Evolutionary conservation across 2,888 invertebrate genomes (phyloP).

Genomic region (Nomada ferruginata): DNA sequence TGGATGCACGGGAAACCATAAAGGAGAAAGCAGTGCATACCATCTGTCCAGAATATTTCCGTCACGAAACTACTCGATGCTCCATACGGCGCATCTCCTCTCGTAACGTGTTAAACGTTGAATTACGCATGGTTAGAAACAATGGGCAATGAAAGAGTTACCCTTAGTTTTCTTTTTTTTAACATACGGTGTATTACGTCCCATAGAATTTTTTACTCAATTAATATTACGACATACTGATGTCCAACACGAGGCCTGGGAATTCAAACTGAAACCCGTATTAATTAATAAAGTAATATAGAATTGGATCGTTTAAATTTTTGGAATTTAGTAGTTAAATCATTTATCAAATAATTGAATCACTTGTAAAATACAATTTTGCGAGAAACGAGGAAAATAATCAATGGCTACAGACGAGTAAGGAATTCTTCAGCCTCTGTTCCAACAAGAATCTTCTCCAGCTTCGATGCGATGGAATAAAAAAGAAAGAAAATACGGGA

Average conservation of each 20-base stretch:
- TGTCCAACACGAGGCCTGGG: no score
- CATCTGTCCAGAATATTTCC: conserved; percentile 74
- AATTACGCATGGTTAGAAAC: no score
- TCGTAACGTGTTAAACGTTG: background rate
- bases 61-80: conserved; percentile 53
- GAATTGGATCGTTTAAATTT: no score
- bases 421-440: conserved; percentile 7
- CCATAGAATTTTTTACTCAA: no score
- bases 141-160: no score
- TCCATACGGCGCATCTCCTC: conserved; percentile 18
- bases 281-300: no score
- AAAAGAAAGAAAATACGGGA: conserved; percentile 1
- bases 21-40: conserved; percentile 66
- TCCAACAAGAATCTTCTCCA: conserved; percentile 29
- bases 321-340: no score
- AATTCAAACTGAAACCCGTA: no score
- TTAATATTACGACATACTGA: no score
- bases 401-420: background rate
- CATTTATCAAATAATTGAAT: no score
- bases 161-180: background rate
- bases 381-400: no score
- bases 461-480: conserved; percentile 40
- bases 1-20: conserved; percentile 70
- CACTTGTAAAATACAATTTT: no score
- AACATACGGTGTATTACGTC: background rate